phyloP scores from a whole-genome alignment of 2,113 vertebrate genomes.

The Aviceda subcristata region DNA sequence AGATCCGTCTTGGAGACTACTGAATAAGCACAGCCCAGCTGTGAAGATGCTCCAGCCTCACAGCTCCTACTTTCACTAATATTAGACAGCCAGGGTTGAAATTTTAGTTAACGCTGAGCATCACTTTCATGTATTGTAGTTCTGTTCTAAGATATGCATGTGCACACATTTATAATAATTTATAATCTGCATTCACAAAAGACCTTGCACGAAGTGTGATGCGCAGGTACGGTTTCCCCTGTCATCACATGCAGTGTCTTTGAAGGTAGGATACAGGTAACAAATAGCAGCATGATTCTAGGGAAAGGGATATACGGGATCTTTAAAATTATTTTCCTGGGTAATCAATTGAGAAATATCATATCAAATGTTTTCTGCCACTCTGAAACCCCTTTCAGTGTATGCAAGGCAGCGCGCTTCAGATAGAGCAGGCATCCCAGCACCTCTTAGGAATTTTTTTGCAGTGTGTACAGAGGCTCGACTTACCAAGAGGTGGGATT shows the following conservation, averaged over 20 bases:
- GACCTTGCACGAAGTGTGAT: background rate
- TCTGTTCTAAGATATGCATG: background rate
- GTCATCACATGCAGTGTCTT: background rate
- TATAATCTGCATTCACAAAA: background rate
- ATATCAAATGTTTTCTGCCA: background rate
- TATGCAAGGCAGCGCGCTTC: accelerated
- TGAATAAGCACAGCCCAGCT: background rate
- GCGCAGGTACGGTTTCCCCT: background rate
- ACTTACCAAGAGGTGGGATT: background rate
- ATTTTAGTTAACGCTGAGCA: background rate
- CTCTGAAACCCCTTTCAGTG: background rate
- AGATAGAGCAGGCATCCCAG: background rate
- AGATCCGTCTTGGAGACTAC: background rate
- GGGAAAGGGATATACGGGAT: background rate
- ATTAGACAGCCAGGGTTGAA: background rate
- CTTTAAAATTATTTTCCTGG: background rate
- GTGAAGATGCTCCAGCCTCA: background rate
- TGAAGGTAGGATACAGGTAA: background rate
- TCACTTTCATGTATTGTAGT: background rate
- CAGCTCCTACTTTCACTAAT: background rate
- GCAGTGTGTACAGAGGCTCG: background rate
- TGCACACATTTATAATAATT: background rate
- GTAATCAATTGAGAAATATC: background rate
- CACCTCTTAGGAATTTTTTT: background rate
- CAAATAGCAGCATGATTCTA: background rate